Percentiles rank a stretch among this genome's conserved stretches.
Evolutionary conservation across 2,113 vertebrate genomes (phyloP).

Genomic region (Cyprinodon tularosa): DNA sequence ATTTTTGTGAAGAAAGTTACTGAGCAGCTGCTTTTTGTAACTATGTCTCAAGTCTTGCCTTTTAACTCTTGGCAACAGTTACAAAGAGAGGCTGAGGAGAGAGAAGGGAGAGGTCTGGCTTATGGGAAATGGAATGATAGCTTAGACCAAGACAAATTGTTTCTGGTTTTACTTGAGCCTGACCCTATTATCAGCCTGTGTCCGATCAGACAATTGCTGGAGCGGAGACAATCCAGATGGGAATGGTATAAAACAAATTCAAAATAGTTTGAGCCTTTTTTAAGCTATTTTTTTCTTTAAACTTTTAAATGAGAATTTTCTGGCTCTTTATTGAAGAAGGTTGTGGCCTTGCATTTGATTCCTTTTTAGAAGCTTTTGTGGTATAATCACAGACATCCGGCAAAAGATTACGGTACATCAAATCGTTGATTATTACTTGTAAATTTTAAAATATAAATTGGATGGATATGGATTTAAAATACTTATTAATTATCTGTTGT

Average conservation of each 20-base stretch:
- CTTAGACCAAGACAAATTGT: constrained; percentile 79
- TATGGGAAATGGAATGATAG: constrained; percentile 78
- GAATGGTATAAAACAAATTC: constrained; percentile 29
- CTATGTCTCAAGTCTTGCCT: constrained; percentile 74
- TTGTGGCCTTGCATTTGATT: background rate
- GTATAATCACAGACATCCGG: background rate
- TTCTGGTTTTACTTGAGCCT: constrained; percentile 75
- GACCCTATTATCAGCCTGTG: constrained; percentile 76
- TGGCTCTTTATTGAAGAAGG: background rate
- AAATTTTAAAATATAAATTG: background rate
- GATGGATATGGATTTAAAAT: background rate
- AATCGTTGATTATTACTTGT: background rate
- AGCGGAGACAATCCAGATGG: constrained; percentile 71
- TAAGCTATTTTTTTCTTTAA: constrained; percentile 22
- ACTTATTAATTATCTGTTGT: background rate
- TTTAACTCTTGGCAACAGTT: constrained; percentile 78
- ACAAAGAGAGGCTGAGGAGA: constrained; percentile 71
- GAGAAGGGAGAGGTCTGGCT: constrained; percentile 75
- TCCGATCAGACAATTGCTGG: constrained; percentile 75
- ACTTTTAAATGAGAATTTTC: constrained; percentile 23
- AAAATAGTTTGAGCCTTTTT: constrained; percentile 47
- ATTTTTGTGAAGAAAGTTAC: constrained; percentile 67
- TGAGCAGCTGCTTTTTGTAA: constrained; percentile 80
- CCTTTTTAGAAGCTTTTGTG: background rate
- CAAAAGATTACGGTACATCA: background rate